Conservation (phyloP, 1,140 invertebrate genomes). For the Euglossa dilemma region DNA sequence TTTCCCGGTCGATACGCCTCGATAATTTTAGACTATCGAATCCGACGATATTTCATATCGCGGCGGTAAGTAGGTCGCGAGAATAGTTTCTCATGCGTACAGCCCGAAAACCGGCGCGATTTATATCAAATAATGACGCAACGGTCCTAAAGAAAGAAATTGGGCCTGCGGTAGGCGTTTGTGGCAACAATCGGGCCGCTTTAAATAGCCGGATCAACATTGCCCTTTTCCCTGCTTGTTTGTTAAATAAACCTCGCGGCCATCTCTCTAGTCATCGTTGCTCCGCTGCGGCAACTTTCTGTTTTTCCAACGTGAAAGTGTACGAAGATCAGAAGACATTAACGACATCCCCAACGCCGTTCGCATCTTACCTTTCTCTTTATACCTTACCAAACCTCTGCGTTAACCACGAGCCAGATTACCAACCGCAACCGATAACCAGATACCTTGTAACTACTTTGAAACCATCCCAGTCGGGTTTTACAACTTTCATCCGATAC, state of each 20-base stretch:
- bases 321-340: too few relatives aligned
- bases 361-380: too few relatives aligned
- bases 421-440: too few relatives aligned
- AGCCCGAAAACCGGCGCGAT: conserved; percentile 17
- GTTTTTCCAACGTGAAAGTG: neutral
- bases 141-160: conserved; percentile 53
- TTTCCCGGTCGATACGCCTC: neutral
- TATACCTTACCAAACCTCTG: too few relatives aligned
- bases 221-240: conserved; percentile 37
- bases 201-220: conserved; percentile 42
- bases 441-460: too few relatives aligned
- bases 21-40: conserved; percentile 39
- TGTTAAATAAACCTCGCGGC: neutral
- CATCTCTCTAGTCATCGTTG: neutral
- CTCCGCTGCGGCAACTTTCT: neutral
- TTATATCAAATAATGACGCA: conserved; percentile 59
- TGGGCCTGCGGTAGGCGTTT: conserved; percentile 40
- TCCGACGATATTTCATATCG: conserved; percentile 35
- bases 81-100: conserved; percentile 37
- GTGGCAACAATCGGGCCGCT: conserved; percentile 42
- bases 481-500: too few relatives aligned
- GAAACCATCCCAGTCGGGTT: too few relatives aligned
- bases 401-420: too few relatives aligned
- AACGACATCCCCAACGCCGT: too few relatives aligned
- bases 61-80: conserved; percentile 32